Base-by-base conservation (phyloP, 2,888 invertebrate genomes). In the Mechanitis messenoides region DNA sequence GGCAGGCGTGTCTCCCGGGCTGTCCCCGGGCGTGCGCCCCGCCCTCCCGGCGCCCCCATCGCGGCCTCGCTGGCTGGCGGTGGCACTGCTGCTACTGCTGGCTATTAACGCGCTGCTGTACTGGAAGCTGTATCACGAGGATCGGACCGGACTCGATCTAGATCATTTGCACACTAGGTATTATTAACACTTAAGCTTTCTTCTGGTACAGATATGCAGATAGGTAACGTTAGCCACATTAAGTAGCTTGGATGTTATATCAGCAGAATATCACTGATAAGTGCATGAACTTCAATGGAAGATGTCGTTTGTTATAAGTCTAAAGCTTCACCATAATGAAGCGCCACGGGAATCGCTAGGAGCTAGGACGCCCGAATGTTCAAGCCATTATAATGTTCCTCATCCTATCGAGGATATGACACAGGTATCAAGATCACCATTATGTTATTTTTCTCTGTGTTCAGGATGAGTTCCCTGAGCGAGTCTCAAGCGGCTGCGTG, bases 91-190 rank as follows among this genome's bases (percentile, higher is more conserved):
- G 74, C 59, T 81, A 68, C 76, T 90, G 73, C 77, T 90, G 64
- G 83, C 92, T 53, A 72, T 94, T 69, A 93, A 94, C 78, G 95
- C 94, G 68, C 91, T 95, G 80, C 92, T 97, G 64, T 96, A 96
- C 91, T 95, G 95, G 87, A 94, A 95, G 86, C 91, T 97, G 70
- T 95, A 95, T 94, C 91, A 92, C 70, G 82, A 94, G 68, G 94
- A 95, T 79, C 91, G 68, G 28, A 33, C 42, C 1, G 35, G 12
- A 12, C 33, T 60, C 35, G 58, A 62, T 45, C 50, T 63, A 9
- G 56, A 63, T 35, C 45, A 65, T 28, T 28, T 70, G 7, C 62
- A 65, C 12, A 57, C 61, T 6, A 62, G 65, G 67, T 68, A 7
- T 7, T 28, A 11, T n/a, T 28, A n/a, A 20, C 12, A 47, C 47